Evolutionary conservation across 2,888 invertebrate species (phyloP).

Genomic region (Meganola albula): DNA sequence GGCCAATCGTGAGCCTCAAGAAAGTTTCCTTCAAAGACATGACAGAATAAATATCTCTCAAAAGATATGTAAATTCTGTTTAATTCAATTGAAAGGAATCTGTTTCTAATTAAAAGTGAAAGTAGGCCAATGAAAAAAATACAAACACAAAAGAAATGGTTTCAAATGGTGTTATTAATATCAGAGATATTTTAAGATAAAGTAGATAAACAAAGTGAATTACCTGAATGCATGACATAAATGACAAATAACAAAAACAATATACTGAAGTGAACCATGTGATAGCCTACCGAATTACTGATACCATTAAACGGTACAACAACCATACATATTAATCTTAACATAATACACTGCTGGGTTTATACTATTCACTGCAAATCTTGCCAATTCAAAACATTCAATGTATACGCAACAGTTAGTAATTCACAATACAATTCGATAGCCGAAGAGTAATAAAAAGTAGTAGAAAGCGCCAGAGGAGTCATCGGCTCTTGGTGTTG

Average conservation of each 20-base stretch:
- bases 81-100: conserved; percentile 10
- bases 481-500: conserved; percentile 69
- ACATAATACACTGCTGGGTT: conserved; percentile 23
- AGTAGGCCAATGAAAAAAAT: conserved; percentile 8
- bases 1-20: conserved; percentile 4
- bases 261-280: conserved; percentile 32
- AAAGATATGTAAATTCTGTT: conserved; percentile 12
- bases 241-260: conserved; percentile 36
- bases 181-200: not conserved
- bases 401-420: conserved; percentile 31
- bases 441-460: conserved; percentile 46
- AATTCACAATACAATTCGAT: no score
- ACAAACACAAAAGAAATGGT: not conserved
- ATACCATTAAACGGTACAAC: conserved; percentile 17
- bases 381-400: conserved; percentile 20
- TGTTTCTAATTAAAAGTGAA: conserved; percentile 14
- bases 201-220: no score
- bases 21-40: conserved; percentile 9
- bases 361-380: conserved; percentile 3
- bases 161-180: conserved; percentile 2
- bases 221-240: no score
- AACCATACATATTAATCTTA: conserved; percentile 8
- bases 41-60: conserved; percentile 6
- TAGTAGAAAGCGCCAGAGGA: conserved; percentile 64
- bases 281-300: conserved; percentile 36